A percentile compares a stretch with the other conserved stretches of the same genome.
These are phyloP conservation scores for Matsumyia berberina DNA, from an alignment of 2,888 invertebrate genomes.

Conservation along the genomic window DNA sequence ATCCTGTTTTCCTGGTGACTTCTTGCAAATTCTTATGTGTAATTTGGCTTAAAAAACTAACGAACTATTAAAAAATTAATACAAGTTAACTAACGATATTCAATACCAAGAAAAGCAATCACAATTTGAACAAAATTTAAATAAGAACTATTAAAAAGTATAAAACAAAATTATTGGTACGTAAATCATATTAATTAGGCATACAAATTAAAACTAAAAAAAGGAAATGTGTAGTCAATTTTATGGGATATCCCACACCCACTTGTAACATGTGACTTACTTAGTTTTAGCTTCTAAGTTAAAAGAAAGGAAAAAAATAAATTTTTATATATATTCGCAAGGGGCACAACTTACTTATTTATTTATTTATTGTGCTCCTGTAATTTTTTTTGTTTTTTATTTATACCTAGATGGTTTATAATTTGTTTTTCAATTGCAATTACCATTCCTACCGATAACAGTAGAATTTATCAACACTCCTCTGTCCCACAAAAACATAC, in stretches of 20 bases:
- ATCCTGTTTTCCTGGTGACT: background rate
- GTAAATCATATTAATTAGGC: slow-evolving; percentile 55
- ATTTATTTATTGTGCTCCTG: slow-evolving; percentile 29
- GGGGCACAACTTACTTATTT: slow-evolving; percentile 31
- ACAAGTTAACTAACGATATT: slow-evolving; percentile 34
- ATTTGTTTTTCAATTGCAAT: slow-evolving; percentile 18
- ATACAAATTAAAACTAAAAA: slow-evolving; percentile 34
- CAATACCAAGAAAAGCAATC: slow-evolving; percentile 65
- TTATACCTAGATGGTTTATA: no score
- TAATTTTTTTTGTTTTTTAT: slow-evolving; percentile 11
- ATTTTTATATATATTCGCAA: slow-evolving; percentile 24
- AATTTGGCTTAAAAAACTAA: slow-evolving; percentile 44
- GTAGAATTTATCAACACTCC: slow-evolving; percentile 51
- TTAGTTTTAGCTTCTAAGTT: slow-evolving; percentile 63
- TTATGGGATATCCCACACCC: slow-evolving; percentile 67
- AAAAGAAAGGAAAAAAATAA: slow-evolving; percentile 12
- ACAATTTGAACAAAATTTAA: slow-evolving; percentile 48
- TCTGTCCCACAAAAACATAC: slow-evolving; percentile 37
- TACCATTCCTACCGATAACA: slow-evolving; percentile 70
- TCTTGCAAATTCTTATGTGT: background rate
- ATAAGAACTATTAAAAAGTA: no score
- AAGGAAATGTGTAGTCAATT: slow-evolving; percentile 67
- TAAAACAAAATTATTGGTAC: slow-evolving; percentile 52
- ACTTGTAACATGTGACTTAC: slow-evolving; percentile 75
- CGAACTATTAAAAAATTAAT: slow-evolving; percentile 38